phyloP scores from a whole-genome alignment of 2,113 vertebrate species.

The Rhegmatorhina hoffmannsi region DNA sequence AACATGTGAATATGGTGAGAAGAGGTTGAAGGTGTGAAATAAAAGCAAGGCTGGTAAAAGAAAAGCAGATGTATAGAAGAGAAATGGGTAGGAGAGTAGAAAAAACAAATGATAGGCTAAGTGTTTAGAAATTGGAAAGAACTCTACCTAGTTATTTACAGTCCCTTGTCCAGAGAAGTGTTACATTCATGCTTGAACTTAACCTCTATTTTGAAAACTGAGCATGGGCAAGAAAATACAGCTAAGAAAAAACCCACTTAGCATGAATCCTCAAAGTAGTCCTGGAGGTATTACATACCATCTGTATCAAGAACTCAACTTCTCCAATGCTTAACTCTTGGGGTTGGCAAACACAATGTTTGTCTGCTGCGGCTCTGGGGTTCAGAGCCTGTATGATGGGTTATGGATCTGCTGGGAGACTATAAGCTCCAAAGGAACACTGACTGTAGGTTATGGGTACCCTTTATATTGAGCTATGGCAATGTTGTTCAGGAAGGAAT shows the following conservation, averaged over 20 bases:
- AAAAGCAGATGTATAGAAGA: background rate
- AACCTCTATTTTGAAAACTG: background rate
- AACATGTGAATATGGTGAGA: background rate
- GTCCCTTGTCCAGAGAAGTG: background rate
- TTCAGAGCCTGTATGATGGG: background rate
- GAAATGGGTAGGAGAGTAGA: background rate
- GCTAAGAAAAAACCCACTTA: background rate
- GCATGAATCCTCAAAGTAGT: background rate
- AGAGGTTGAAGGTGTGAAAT: background rate
- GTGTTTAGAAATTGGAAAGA: background rate
- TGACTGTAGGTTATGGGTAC: background rate
- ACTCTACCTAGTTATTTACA: background rate
- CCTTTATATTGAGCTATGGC: background rate
- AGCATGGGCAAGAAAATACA: background rate
- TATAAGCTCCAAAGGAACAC: background rate
- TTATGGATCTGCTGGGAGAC: background rate
- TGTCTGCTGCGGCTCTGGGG: background rate
- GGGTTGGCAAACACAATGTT: background rate
- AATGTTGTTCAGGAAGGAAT: background rate
- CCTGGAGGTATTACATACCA: background rate
- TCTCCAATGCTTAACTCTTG: background rate
- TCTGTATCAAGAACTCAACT: background rate
- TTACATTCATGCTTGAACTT: background rate
- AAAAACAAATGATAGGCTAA: background rate
- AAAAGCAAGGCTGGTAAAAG: background rate